phyloP scores from a whole-genome alignment of 2,888 invertebrate genomes.

The Diabrotica balteata region DNA sequence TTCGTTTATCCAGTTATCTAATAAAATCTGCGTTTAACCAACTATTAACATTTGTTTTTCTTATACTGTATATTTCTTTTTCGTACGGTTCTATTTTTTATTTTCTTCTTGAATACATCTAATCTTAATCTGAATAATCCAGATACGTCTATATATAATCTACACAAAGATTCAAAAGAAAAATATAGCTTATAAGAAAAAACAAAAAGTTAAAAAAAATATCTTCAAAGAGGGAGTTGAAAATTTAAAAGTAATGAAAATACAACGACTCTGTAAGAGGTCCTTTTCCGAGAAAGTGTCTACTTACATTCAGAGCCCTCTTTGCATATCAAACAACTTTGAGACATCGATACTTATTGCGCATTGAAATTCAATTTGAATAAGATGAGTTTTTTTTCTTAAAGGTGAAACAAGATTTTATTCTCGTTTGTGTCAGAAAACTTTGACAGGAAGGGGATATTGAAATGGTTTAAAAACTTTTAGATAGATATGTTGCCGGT shows the following conservation, averaged over 20 bases:
- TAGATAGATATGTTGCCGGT: background rate
- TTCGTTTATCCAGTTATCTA: too few species aligned
- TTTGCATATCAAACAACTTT: constrained; percentile 33
- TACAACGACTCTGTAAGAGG: constrained; percentile 11
- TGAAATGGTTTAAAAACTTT: constrained; percentile 8
- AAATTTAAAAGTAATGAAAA: constrained; percentile 26
- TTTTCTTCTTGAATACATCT: too few species aligned
- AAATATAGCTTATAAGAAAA: too few species aligned
- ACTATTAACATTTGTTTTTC: too few species aligned
- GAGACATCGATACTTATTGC: constrained; percentile 30
- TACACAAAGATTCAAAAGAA: too few species aligned
- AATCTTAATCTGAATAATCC: too few species aligned
- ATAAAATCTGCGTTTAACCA: too few species aligned
- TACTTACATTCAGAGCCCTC: constrained; percentile 16
- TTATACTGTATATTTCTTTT: too few species aligned
- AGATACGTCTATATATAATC: too few species aligned
- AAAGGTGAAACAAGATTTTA: constrained; percentile 21
- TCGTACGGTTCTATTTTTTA: too few species aligned
- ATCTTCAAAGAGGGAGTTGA: constrained; percentile 16
- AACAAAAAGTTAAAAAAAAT: background rate
- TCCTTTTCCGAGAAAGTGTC: constrained; percentile 13
- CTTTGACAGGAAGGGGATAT: constrained; percentile 7
- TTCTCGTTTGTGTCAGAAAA: constrained; percentile 10
- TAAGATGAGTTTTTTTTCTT: constrained; percentile 30
- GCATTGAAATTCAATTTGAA: constrained; percentile 32